Percentiles rank a stretch among this genome's conserved stretches.
These are phyloP conservation scores for Oscarella lobularis DNA, from an alignment of 37 sponge, comb jelly and placozoan species.

Conservation along the genomic window DNA sequence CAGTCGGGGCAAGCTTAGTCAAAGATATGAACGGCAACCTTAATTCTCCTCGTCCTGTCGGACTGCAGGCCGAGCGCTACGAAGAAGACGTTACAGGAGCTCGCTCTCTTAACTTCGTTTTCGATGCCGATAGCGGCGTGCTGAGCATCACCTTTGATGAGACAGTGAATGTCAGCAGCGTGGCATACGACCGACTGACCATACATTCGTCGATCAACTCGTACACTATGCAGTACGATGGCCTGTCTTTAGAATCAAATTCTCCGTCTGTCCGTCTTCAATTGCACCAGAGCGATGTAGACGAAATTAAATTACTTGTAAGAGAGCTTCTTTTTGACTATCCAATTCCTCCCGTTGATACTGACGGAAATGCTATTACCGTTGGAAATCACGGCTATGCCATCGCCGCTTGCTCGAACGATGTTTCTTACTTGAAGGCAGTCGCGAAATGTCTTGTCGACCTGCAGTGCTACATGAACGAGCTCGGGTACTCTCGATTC, in stretches of 20 bases:
- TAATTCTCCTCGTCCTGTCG: constrained; percentile 29
- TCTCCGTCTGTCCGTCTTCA: not conserved
- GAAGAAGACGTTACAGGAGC: constrained; percentile 36
- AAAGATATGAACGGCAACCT: constrained; percentile 66
- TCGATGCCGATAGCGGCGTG: constrained; percentile 47
- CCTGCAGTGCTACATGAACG: too few relatives aligned
- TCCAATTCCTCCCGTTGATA: too few relatives aligned
- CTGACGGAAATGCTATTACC: constrained; percentile 38
- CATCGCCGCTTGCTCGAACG: too few relatives aligned
- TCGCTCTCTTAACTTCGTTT: constrained; percentile 41
- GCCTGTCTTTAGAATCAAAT: not conserved
- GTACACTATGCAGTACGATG: not conserved
- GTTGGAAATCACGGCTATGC: too few relatives aligned
- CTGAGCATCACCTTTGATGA: not conserved
- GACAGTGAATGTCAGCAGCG: not conserved
- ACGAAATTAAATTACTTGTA: constrained; percentile 56
- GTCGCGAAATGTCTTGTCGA: not conserved
- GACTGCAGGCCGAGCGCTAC: constrained; percentile 25
- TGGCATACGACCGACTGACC: not conserved
- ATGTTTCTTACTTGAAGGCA: not conserved
- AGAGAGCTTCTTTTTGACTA: too few relatives aligned
- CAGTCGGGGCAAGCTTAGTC: constrained; percentile 25
- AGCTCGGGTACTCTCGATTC: too few relatives aligned
- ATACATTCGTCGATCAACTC: not conserved
- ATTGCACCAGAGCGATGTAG: constrained; percentile 24